phyloP scores from a whole-genome alignment of 53 echinoderm and acorn worm genomes.

The Zoroaster sp. region DNA sequence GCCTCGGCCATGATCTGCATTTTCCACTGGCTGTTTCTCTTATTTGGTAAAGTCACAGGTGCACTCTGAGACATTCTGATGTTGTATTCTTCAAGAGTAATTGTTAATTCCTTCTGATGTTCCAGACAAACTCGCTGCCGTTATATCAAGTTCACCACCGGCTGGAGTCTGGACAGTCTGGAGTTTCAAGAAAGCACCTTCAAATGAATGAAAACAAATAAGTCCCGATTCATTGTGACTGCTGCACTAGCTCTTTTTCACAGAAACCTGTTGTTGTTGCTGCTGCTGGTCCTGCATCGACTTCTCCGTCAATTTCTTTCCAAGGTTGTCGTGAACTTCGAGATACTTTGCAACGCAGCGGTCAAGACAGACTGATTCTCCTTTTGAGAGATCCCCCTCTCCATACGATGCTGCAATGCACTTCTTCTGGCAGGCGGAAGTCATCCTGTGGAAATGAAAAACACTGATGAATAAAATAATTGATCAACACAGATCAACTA shows the following conservation, averaged over 20 bases:
- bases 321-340: conserved; percentile 93
- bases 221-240: not conserved
- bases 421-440: conserved; percentile 94
- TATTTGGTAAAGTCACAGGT: too few species aligned
- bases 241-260: conserved; percentile 26
- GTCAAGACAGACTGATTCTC: conserved; percentile 92
- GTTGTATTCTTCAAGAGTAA: too few species aligned
- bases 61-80: too few species aligned
- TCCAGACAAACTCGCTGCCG: not conserved
- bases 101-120: too few species aligned
- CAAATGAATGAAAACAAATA: not conserved
- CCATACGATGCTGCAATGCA: conserved; percentile 89
- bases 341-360: conserved; percentile 96
- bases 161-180: not conserved
- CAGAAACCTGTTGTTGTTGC: conserved; percentile 56
- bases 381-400: conserved; percentile 92
- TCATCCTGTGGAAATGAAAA: conserved; percentile 75
- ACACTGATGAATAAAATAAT: too few species aligned
- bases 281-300: conserved; percentile 90
- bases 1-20: too few species aligned
- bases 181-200: not conserved
- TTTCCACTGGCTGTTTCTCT: too few species aligned
- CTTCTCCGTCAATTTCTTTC: conserved; percentile 96
- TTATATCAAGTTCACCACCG: not conserved
- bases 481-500: too few species aligned